phyloP scores from a whole-genome alignment of 2,797 vertebrate genomes.

The Epinephelus coioides region DNA sequence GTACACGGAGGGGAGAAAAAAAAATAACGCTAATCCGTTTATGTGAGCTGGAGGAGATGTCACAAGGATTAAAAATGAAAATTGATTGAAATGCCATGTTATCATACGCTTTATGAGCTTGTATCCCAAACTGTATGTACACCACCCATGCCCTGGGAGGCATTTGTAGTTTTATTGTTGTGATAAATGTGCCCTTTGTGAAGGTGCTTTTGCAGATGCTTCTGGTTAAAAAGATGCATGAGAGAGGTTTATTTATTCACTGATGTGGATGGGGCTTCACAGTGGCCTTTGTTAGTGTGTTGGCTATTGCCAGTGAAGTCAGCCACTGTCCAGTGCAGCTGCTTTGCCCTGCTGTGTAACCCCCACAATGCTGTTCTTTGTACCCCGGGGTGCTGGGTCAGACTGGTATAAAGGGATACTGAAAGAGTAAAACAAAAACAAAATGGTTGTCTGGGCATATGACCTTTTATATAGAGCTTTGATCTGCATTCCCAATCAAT shows the following conservation, averaged over 20 bases:
- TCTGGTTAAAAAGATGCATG: constrained; percentile 68
- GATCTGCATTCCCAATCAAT: constrained; percentile 54
- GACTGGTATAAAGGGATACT: constrained; percentile 68
- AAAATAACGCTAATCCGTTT: not conserved
- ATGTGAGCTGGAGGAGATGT: not conserved
- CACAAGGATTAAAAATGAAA: not conserved
- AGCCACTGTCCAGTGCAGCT: constrained; percentile 85
- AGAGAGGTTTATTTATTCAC: constrained; percentile 78
- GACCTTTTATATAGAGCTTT: constrained; percentile 50
- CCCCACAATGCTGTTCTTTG: constrained; percentile 83
- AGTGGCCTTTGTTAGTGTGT: constrained; percentile 79
- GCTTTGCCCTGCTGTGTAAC: constrained; percentile 76
- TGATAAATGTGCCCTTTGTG: constrained; percentile 66
- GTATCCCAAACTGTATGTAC: constrained; percentile 16
- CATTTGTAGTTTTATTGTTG: constrained; percentile 55
- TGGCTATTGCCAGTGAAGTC: constrained; percentile 80
- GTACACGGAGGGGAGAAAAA: not conserved
- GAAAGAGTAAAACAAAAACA: constrained; percentile 69
- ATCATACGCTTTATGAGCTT: not conserved
- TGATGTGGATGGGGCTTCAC: constrained; percentile 72
- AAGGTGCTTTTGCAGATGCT: constrained; percentile 58
- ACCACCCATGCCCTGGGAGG: not conserved
- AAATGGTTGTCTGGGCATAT: constrained; percentile 57
- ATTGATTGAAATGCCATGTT: not conserved
- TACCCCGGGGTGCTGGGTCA: constrained; percentile 64